Percentiles rank a stretch among this genome's conserved stretches.
Conservation (phyloP, 2,113 vertebrate species). For the Ascaphus truei region DNA sequence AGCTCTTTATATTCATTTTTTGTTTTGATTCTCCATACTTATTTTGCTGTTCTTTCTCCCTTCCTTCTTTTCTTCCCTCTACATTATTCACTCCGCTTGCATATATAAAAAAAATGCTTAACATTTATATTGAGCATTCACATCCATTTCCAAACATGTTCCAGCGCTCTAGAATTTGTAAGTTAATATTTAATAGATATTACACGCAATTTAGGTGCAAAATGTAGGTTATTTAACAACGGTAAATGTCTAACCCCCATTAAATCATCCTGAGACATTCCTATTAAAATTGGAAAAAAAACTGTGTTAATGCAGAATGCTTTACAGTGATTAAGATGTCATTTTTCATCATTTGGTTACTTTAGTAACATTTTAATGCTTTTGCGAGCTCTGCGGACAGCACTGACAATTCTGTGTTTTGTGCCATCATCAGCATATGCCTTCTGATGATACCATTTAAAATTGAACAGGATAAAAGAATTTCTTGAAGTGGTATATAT, state of each 20-base stretch:
- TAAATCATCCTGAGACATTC: conserved; percentile 51
- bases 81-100: background rate
- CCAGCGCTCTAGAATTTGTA: conserved; percentile 31
- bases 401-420: conserved; percentile 36
- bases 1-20: background rate
- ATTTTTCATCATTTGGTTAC: conserved; percentile 43
- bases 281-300: conserved; percentile 39
- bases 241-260: conserved; percentile 48
- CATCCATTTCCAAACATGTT: conserved; percentile 12
- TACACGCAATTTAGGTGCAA: conserved; percentile 42
- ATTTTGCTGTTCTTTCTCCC: background rate
- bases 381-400: conserved; percentile 34
- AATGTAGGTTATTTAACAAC: conserved; percentile 46
- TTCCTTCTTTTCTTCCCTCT: background rate
- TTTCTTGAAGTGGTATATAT: conserved; percentile 43
- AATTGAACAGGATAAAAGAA: conserved; percentile 41
- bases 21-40: background rate
- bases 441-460: conserved; percentile 39
- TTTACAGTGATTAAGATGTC: conserved; percentile 59
- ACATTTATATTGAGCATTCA: background rate
- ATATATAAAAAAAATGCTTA: background rate
- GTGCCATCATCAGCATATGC: conserved; percentile 36
- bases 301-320: conserved; percentile 49
- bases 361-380: conserved; percentile 49
- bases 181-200: conserved; percentile 41